These are phyloP conservation scores for Tipula helvola DNA, from an alignment of 2,888 invertebrate species.

Conservation along the genomic window DNA sequence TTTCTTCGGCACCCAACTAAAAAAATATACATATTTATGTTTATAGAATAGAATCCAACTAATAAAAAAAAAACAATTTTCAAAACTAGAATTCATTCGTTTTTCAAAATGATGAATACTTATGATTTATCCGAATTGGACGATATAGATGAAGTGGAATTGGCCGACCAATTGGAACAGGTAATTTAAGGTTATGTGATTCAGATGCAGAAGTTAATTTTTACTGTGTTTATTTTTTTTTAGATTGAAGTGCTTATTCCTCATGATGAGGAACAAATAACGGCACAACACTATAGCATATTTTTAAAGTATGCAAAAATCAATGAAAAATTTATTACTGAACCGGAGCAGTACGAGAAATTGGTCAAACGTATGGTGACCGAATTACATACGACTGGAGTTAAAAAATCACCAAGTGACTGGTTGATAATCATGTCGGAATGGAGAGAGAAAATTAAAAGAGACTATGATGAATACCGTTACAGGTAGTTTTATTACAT, in stretches of 20 bases:
- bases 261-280: background rate
- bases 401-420: slow-evolving; percentile 5
- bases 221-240: background rate
- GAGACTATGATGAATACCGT: background rate
- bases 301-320: slow-evolving; percentile 15
- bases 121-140: background rate
- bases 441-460: slow-evolving; percentile 13
- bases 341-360: slow-evolving; percentile 14
- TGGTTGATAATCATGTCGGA: slow-evolving; percentile 13
- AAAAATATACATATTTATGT: background rate
- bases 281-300: background rate
- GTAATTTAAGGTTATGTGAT: background rate
- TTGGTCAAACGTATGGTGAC: slow-evolving; percentile 7
- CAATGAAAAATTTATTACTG: slow-evolving; percentile 13
- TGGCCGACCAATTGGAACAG: background rate
- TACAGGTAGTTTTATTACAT: background rate
- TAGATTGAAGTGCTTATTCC: background rate
- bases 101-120: background rate
- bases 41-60: background rate
- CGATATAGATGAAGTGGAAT: background rate
- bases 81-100: background rate
- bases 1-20: background rate
- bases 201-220: background rate
- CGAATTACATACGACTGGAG: slow-evolving; percentile 13
- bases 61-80: background rate